Conservation (phyloP, 2,797 vertebrate genomes). For the Melanotaenia nigrans region DNA sequence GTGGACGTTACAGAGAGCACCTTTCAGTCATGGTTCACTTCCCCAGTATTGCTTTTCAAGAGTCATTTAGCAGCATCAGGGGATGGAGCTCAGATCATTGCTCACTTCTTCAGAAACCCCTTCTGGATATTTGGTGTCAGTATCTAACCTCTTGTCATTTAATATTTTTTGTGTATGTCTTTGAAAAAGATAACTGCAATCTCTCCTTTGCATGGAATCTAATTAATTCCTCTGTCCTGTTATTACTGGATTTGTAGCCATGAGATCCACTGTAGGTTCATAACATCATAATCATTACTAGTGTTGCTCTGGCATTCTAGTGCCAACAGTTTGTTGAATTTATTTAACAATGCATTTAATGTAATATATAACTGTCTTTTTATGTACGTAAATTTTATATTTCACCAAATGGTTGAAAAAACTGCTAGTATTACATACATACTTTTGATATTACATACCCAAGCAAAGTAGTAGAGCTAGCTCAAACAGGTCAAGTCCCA, state of each 20-base stretch:
- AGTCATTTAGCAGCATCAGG: constrained; percentile 50
- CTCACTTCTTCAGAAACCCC: constrained; percentile 48
- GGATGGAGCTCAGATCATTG: constrained; percentile 50
- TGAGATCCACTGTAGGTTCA: constrained; percentile 32
- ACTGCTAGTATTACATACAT: too few relatives aligned
- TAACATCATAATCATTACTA: constrained; percentile 47
- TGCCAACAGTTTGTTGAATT: too few relatives aligned
- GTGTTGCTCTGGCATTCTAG: too few relatives aligned
- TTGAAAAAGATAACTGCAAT: constrained; percentile 48
- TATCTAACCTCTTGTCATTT: constrained; percentile 67
- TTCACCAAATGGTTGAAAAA: too few relatives aligned
- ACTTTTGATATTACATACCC: too few relatives aligned
- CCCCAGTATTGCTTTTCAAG: constrained; percentile 46
- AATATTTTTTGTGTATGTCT: constrained; percentile 62
- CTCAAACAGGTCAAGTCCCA: too few relatives aligned
- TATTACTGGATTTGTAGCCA: constrained; percentile 48
- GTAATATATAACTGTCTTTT: too few relatives aligned
- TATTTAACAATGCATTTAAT: too few relatives aligned
- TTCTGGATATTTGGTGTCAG: constrained; percentile 47
- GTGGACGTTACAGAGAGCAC: constrained; percentile 9
- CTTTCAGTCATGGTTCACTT: constrained; percentile 49
- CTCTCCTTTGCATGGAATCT: constrained; percentile 62
- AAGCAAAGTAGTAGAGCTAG: too few relatives aligned
- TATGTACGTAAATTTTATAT: too few relatives aligned
- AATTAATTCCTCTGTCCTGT: constrained; percentile 59